Percentiles rank a stretch among this genome's conserved stretches.
Conservation (phyloP, 1,140 invertebrate genomes). For the Panagrolaimus sp. region DNA sequence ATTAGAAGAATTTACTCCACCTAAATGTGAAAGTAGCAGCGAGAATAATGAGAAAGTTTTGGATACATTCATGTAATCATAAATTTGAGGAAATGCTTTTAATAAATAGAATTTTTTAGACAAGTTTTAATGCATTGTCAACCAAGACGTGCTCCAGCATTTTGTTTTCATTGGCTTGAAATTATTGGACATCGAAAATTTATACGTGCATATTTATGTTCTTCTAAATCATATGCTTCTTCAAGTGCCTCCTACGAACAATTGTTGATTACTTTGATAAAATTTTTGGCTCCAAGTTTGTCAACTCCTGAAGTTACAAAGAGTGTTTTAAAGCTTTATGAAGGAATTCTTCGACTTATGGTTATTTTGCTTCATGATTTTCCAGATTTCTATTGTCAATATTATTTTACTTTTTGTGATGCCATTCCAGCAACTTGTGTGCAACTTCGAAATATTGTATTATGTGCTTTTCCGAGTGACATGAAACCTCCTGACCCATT, state of each 20-base stretch:
- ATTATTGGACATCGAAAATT: constrained; percentile 88
- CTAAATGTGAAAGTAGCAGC: constrained; percentile 23
- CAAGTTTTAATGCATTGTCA: constrained; percentile 63
- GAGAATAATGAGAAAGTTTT: neutral
- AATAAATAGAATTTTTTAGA: neutral
- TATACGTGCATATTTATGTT: constrained; percentile 82
- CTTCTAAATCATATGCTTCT: constrained; percentile 59
- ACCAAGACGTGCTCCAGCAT: constrained; percentile 87
- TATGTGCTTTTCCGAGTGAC: constrained; percentile 92
- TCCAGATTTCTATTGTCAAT: constrained; percentile 96
- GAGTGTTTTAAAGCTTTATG: constrained; percentile 84
- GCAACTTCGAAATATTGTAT: constrained; percentile 93
- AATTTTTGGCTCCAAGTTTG: constrained; percentile 89
- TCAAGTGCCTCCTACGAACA: constrained; percentile 69
- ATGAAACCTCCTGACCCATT: constrained; percentile 97
- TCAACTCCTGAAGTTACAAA: constrained; percentile 89
- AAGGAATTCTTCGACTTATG: constrained; percentile 89
- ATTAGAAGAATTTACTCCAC: constrained; percentile 62
- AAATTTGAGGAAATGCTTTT: too few species aligned
- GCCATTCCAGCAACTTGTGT: constrained; percentile 97
- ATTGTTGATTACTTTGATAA: constrained; percentile 87
- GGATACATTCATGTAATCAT: too few species aligned
- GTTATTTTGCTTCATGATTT: constrained; percentile 94
- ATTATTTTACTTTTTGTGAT: constrained; percentile 96
- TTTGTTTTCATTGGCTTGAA: constrained; percentile 96